Evolutionary conservation across 1,140 invertebrate genomes (phyloP).

Genomic region (Dryas iulia): DNA sequence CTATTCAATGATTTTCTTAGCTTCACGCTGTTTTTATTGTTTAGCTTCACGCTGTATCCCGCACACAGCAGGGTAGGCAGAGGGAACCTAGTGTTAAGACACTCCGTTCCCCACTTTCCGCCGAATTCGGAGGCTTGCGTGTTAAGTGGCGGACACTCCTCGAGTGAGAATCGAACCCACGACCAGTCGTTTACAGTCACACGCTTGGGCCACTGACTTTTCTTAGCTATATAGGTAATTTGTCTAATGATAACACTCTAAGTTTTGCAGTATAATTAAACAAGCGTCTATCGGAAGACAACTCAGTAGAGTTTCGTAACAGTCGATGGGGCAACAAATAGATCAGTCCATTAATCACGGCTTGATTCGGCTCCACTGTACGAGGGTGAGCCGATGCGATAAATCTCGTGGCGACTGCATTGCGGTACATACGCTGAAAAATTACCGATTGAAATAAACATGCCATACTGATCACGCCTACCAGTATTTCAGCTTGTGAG

Average conservation of each 20-base stretch:
- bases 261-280: not conserved
- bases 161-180: too few species aligned
- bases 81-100: too few species aligned
- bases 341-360: slow-evolving; percentile 68
- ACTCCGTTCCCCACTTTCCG: too few species aligned
- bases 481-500: slow-evolving; percentile 16
- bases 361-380: slow-evolving; percentile 51
- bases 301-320: slow-evolving; percentile 5
- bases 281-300: not conserved
- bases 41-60: too few species aligned
- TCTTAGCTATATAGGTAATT: too few species aligned
- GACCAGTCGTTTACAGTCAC: too few species aligned
- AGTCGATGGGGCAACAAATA: slow-evolving; percentile 60
- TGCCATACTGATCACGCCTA: slow-evolving; percentile 51
- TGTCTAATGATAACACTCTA: not conserved
- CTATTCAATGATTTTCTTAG: too few species aligned
- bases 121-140: too few species aligned
- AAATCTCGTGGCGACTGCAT: slow-evolving; percentile 67
- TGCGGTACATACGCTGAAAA: slow-evolving; percentile 64
- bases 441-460: slow-evolving; percentile 72
- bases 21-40: too few species aligned
- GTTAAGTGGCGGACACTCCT: too few species aligned
- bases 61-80: too few species aligned
- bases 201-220: too few species aligned
- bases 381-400: slow-evolving; percentile 55